Conservation (phyloP, 2,797 vertebrate species). For the Uromys caudimaculatus region DNA sequence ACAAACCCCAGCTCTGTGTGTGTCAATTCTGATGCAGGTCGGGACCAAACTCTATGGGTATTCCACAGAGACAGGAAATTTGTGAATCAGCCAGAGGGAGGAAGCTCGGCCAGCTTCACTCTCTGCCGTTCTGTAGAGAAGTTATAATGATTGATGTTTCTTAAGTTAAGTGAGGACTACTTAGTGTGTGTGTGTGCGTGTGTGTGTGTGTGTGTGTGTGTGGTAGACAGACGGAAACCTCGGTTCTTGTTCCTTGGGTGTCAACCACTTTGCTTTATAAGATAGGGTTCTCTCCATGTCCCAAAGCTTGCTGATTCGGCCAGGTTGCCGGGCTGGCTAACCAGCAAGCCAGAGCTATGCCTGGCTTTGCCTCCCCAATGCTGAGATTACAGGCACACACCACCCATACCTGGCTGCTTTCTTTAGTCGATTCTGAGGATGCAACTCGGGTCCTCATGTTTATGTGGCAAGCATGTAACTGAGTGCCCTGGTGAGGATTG, state of each 20-base stretch:
- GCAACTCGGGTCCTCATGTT: background rate
- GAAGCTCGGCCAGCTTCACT: background rate
- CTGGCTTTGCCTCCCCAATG: background rate
- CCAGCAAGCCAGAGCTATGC: background rate
- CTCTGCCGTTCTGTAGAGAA: background rate
- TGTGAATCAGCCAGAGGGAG: too few species aligned
- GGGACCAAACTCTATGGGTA: background rate
- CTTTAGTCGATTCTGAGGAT: background rate
- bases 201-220: background rate
- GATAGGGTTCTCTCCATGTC: background rate
- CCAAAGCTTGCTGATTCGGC: background rate
- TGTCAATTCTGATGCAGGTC: background rate
- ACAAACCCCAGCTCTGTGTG: background rate
- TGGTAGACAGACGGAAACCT: background rate
- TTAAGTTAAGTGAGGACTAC: background rate
- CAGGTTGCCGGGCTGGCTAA: background rate
- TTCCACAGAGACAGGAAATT: background rate
- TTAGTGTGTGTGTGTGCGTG: background rate
- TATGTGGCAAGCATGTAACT: background rate
- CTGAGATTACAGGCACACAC: background rate
- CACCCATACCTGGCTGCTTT: background rate
- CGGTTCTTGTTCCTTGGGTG: background rate
- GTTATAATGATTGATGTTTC: background rate
- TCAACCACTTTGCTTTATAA: too few species aligned
- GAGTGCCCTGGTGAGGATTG: background rate